Conservation (phyloP, 2,113 vertebrate genomes). For the Pteropus alecto region DNA sequence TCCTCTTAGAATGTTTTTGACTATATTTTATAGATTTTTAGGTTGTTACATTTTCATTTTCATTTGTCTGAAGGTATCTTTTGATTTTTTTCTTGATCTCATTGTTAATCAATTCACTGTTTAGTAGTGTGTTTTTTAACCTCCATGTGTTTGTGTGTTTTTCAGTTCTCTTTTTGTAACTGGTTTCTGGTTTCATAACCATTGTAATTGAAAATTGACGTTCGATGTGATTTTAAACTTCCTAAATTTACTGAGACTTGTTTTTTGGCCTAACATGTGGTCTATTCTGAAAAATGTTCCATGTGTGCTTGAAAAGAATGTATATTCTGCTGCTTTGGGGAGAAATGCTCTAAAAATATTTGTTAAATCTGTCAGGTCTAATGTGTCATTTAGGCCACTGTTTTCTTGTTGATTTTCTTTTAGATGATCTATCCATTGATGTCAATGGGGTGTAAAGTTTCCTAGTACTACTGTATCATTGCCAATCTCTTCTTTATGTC, state of each 20-base stretch:
- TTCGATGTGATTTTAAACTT: background rate
- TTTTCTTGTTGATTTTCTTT: background rate
- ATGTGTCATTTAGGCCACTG: background rate
- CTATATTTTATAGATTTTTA: too few relatives aligned
- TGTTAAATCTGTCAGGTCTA: too few relatives aligned
- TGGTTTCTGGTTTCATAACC: background rate
- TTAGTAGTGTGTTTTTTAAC: background rate
- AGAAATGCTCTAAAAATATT: too few relatives aligned
- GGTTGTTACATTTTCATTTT: too few relatives aligned
- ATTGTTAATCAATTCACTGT: too few relatives aligned
- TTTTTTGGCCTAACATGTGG: too few relatives aligned
- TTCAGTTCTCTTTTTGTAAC: background rate
- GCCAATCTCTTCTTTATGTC: background rate
- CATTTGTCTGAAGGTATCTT: too few relatives aligned
- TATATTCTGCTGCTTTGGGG: too few relatives aligned
- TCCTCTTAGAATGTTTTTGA: too few relatives aligned
- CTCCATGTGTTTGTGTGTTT: background rate
- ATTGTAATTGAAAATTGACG: background rate
- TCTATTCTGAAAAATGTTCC: too few relatives aligned
- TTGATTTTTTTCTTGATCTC: too few relatives aligned
- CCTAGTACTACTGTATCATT: background rate
- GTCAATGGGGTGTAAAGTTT: background rate
- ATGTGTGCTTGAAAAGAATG: too few relatives aligned
- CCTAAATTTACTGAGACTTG: background rate
- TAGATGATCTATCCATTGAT: background rate